A percentile compares a stretch with the other conserved stretches of the same genome.
phyloP scores from a whole-genome alignment of 2,797 vertebrate species.

The Sebastolobus alascanus region DNA sequence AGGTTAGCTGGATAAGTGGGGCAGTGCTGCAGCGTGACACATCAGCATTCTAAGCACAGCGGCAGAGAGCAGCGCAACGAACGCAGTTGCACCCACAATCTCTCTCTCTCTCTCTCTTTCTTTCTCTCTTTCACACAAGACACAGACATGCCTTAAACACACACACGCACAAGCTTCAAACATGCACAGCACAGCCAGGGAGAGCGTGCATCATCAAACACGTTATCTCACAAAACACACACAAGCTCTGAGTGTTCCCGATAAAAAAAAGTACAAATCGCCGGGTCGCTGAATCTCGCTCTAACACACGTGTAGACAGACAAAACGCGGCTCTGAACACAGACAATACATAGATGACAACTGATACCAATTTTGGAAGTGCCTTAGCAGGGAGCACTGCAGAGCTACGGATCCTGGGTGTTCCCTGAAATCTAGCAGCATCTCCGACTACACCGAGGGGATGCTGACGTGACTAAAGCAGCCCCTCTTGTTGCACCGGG shows the following conservation, averaged over 20 bases:
- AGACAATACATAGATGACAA: conserved; percentile 36
- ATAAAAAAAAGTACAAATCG: conserved; percentile 21
- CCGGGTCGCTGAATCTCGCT: conserved; percentile 26
- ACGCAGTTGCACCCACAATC: conserved; percentile 66
- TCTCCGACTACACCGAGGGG: conserved; percentile 16
- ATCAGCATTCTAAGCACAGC: conserved; percentile 88
- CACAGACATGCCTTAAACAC: conserved; percentile 21
- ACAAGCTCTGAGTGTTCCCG: conserved; percentile 16
- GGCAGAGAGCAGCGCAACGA: conserved; percentile 74
- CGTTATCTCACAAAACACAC: conserved; percentile 40
- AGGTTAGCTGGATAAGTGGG: conserved; percentile 87
- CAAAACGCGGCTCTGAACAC: background rate
- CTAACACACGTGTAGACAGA: background rate
- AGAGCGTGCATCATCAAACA: conserved; percentile 39
- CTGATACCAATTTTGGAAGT: conserved; percentile 24
- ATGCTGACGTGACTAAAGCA: conserved; percentile 31
- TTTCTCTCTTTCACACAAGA: conserved; percentile 7
- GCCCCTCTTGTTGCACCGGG: conserved; percentile 6
- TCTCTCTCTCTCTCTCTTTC: conserved; percentile 29
- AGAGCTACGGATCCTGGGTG: conserved; percentile 42
- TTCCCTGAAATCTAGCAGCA: conserved; percentile 41
- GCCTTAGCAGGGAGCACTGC: conserved; percentile 43
- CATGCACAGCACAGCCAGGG: conserved; percentile 30
- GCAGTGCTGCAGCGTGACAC: conserved; percentile 88
- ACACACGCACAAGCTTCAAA: conserved; percentile 33